These are phyloP conservation scores for Psococerastis gibbosa DNA, from an alignment of 2,888 invertebrate species.

Conservation along the genomic window DNA sequence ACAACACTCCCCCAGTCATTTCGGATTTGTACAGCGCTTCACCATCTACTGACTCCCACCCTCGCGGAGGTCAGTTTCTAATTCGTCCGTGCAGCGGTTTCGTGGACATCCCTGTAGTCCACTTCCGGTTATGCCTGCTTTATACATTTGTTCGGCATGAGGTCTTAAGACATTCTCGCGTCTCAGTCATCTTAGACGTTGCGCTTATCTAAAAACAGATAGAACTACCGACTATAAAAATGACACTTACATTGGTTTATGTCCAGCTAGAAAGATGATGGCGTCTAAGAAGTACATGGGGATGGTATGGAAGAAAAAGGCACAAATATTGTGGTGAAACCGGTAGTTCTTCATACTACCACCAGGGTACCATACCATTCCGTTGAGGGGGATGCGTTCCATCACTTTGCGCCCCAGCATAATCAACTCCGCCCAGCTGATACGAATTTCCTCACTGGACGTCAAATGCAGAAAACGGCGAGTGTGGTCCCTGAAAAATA, in stretches of 20 bases:
- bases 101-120: no score
- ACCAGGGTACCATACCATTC: conserved; percentile 70
- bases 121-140: no score
- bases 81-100: no score
- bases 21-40: no score
- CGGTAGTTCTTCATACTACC: conserved; percentile 71
- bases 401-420: conserved; percentile 57
- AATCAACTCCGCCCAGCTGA: conserved; percentile 79
- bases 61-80: no score
- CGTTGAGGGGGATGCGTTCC: conserved; percentile 65
- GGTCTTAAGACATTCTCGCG: no score
- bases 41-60: no score
- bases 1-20: no score
- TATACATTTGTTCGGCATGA: no score
- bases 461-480: conserved; percentile 51
- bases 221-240: no score
- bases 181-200: not conserved
- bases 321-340: conserved; percentile 58
- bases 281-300: conserved; percentile 76
- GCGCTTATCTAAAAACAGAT: not conserved
- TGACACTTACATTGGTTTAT: conserved; percentile 74
- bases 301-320: conserved; percentile 72
- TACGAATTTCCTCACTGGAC: conserved; percentile 47
- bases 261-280: conserved; percentile 56
- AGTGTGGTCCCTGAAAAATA: conserved; percentile 28